Evolutionary conservation across 2,113 vertebrate genomes (phyloP), one percentile per base, ranked within the genome.

Genomic region (Hemiscyllium ocellatum): DNA sequence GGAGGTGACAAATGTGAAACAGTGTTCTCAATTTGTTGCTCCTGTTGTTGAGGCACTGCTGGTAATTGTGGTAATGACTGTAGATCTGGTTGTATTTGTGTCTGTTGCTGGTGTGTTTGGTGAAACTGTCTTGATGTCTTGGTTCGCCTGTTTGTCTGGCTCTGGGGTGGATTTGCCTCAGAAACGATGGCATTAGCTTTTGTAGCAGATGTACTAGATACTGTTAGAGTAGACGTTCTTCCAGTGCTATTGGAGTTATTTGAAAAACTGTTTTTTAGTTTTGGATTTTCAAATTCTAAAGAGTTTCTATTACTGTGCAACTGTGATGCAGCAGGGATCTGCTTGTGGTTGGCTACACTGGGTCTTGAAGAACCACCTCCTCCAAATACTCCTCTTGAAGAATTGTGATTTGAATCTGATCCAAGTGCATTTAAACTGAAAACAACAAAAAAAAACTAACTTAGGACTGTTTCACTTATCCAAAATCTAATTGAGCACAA

Each of bases 381-480:
- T 95, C 98, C 96, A 20, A 98, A 99, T 94, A 98, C 97, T 66
- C 98, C 98, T 97, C 98, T 98, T 96, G 97, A 96, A 3, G 98
- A 97, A 97, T 97, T 97, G 96, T 98, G 99, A 96, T 97, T 96
- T 12, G 98, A 97, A 96, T 99, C 98, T 4, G 97, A 97, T 96
- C 97, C 97, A 96, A 98, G 98, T 68, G 98, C 97, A 76, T 98
- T 99, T 97, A 98, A 98, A 97, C 98, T 99, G 97, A 17, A 89
- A 97, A 97, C 95, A 96, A 96, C 42, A 17, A 96, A 96, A 6
- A 96, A 5, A 1, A 52, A 13, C 47, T 50, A 24, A 26, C 61
- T 68, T 42, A 7, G n/a, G 33, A 3, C 19, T 4, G 61, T 33
- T 91, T 91, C 15, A 19, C 29, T 52, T 52, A 56, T 33, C 29